Base-by-base conservation (phyloP, 2,113 vertebrate species). In the Pogona vitticeps region DNA sequence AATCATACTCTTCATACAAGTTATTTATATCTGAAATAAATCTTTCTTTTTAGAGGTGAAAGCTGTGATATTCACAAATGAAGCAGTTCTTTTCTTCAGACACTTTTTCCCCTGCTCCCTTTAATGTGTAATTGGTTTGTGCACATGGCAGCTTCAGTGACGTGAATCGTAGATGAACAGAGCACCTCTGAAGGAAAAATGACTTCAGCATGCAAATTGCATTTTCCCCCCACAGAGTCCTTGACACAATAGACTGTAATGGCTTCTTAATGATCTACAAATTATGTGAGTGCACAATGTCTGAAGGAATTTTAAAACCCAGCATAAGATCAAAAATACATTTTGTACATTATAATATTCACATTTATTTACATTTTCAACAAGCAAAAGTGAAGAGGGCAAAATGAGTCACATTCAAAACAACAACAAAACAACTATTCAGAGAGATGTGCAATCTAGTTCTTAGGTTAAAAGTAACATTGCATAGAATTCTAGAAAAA, bases 181-280 rank as follows among this genome's bases (percentile, higher is more conserved):
- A 87, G 63, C 61, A 81, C 12, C 42, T 86, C 33, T 88, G 75
- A 76, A 83, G 90, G 56, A 33, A 18, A 80, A 89, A 80, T 46
- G 58, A 17, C 52, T 91, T 63, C 21, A 87, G 9, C 80, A 10
- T 75, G 40, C 80, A 92, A 90, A 78, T 28, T 36, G 40, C 92
- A 80, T 82, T 86, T 23, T 84, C 10, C 10, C 79, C 31, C n/a
- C 0, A 1, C 28, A 12, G 68, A 72, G 46, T 42, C 23, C 67
- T 87, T 89, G 71, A 77, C 33, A 67, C 7, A 52, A 63, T 0
- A 58, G n/a, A 56, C 38, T 79, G 1, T 82, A 56, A 21, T 65
- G 88, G 40, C 7, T 85, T 67, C 46, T 73, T 80, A 87, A 67
- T 80, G 79, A 89, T 65, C 3, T 7, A 76, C 67, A 76, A 73